Evolutionary conservation across 2,888 invertebrate species (phyloP), one percentile per base, ranked within the genome.

Genomic region (Meta bourneti): DNA sequence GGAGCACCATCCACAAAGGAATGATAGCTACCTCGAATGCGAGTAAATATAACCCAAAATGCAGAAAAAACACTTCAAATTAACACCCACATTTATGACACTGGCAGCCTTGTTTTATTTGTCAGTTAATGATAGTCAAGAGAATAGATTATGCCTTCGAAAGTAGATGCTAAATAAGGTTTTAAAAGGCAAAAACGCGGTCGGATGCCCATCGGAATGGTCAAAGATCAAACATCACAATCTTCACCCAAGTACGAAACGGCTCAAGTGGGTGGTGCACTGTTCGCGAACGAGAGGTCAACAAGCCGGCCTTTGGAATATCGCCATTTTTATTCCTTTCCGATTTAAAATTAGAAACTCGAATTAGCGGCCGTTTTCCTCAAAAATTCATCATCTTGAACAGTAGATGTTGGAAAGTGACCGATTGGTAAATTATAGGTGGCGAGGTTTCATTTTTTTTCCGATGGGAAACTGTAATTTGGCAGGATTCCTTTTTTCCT

Each of bases 311-410:
- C 61, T 61, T 16, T 34, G 34, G 34, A 34, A 34, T 34, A 34
- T 34, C 61, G 61, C 61, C 61, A 61, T 16, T 61, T 34, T 61
- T 61, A 16, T 79, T 34, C 79, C 49, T 61, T 34, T n/a, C 20
- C 20, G 61, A 19, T 75, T 84, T 84, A 75, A 75, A 74, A 84
- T 84, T 54, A 75, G 83, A 84, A 61, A 74, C 84, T 16, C 16
- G 69, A 61, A 61, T 54, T 54, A 61, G 13, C 75, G 34, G 54
- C 61, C 16, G 16, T 51, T 72, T 84, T 71, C 71, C 75, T 19
- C 16, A 71, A 82, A 71, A 71, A 72, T 82, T 8, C 82, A 72
- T 71, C 72, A n/a, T 49, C 34, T 34, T 16, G 74, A 84, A 9
- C 52, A 9, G 49, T 16, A 34, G 19, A 75, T 75, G 19, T 13